Base-by-base conservation (phyloP, 2,113 vertebrate genomes). In the Philantomba maxwellii region DNA sequence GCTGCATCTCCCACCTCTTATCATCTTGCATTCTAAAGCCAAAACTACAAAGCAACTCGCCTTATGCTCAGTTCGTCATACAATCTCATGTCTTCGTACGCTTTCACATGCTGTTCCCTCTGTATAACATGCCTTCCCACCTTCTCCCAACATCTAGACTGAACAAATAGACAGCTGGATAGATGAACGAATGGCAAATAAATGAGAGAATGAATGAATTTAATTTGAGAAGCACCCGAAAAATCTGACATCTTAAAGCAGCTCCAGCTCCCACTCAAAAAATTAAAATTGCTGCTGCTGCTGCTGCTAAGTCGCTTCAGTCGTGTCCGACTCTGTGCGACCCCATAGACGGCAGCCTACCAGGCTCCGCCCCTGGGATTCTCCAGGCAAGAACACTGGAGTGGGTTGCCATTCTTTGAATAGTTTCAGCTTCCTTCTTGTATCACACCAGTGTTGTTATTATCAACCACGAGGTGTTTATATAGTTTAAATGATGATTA, bases 181-280 rank as follows among this genome's bases (percentile, higher is more conserved):
- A 64, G 80, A 55, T 90, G 75, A 57, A 73, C 26, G 28, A 49
- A 78, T 60, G 82, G 53, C 80, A 91, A 89, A 87, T 53, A 26
- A 95, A 92, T 81, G 45, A 95, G n/a, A 30, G 70, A 51, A 75
- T 64, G 62, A 93, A 58, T 84, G 49, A 89, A 94, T 84, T 88
- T 51, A 87, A 87, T 94, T 86, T 97, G 57, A 96, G 45, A n/a
- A 86, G 33, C 43, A 73, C 51, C 49, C 66, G 66, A 53, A 85
- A 96, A 94, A 51, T 28, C 19, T 91, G 49, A 15, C 75, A 30
- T 94, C 57, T 78, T 87, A 66, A 94, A 81, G 84, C 7, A 45
- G 21, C 15, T 60, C 73, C n/a, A 83, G 51, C 15, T 87, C 30
- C 55, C 13, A 83, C 39, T 92, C 58, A 91, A 75, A 94, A 78